These are phyloP conservation scores for Cyprinodon tularosa DNA, from an alignment of 2,113 vertebrate genomes.

Conservation along the genomic window DNA sequence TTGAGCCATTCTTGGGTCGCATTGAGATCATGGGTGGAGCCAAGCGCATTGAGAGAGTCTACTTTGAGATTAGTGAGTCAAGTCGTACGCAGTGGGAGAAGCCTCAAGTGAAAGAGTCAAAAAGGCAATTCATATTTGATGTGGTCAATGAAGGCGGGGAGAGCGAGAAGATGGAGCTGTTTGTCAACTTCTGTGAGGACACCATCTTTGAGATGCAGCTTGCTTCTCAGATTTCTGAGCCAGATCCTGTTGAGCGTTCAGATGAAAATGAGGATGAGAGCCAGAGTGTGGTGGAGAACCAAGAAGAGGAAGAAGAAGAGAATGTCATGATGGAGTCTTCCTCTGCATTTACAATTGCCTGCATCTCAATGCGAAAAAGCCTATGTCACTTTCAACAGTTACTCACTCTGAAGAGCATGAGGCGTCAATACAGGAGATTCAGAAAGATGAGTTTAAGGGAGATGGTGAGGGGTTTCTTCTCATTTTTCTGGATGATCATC, in stretches of 20 bases:
- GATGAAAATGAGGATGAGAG: constrained; percentile 85
- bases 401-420: constrained; percentile 88
- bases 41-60: constrained; percentile 96
- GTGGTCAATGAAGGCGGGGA: constrained; percentile 98
- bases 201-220: constrained; percentile 99
- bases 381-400: constrained; percentile 82
- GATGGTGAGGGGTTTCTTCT: constrained; percentile 88
- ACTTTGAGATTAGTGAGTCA: constrained; percentile 97
- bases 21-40: constrained; percentile 98
- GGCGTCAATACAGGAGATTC: constrained; percentile 87
- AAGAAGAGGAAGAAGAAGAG: constrained; percentile 84
- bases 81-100: constrained; percentile 98
- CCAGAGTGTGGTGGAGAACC: constrained; percentile 77
- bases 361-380: constrained; percentile 85
- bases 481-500: constrained; percentile 92
- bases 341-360: constrained; percentile 91
- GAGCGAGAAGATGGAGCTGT: constrained; percentile 99
- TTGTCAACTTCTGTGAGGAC: constrained; percentile 99
- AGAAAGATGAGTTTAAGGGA: constrained; percentile 92
- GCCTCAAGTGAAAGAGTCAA: constrained; percentile 97
- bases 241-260: constrained; percentile 84
- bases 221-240: constrained; percentile 95
- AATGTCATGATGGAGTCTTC: constrained; percentile 83
- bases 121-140: constrained; percentile 98
- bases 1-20: constrained; percentile 93